These are phyloP conservation scores for Antheraea pernyi DNA, from an alignment of 1,140 invertebrate species.

Conservation along the genomic window DNA sequence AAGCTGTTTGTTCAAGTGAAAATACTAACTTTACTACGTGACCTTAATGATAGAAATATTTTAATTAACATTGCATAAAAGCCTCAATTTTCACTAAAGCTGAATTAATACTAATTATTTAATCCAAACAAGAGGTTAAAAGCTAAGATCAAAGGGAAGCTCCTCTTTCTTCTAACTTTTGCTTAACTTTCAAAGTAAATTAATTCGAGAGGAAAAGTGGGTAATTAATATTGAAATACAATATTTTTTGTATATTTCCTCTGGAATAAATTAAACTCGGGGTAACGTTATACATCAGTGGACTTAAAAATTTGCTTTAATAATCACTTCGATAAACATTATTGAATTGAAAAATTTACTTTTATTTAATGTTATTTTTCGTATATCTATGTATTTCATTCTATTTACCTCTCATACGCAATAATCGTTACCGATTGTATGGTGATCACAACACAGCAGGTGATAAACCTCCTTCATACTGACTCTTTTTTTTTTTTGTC, in stretches of 20 bases:
- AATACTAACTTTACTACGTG: not conserved
- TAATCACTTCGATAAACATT: not conserved
- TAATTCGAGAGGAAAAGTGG: conserved; percentile 39
- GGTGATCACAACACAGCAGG: no score
- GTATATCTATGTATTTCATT: no score
- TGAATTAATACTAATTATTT: conserved; percentile 44
- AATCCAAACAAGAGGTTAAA: conserved; percentile 35
- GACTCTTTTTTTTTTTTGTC: no score
- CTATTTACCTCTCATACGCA: no score
- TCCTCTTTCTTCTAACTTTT: conserved; percentile 34
- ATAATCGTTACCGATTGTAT: no score
- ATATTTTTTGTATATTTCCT: conserved; percentile 15
- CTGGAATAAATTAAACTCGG: not conserved
- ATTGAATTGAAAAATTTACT: not conserved
- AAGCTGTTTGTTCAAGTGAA: not conserved
- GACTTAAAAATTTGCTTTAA: not conserved
- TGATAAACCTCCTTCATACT: no score
- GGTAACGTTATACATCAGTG: not conserved
- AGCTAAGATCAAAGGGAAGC: conserved; percentile 34
- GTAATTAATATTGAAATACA: conserved; percentile 35
- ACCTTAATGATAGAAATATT: conserved; percentile 12
- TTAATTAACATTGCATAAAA: conserved; percentile 28
- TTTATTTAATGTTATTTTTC: not conserved
- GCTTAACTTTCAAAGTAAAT: conserved; percentile 40
- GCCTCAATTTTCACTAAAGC: conserved; percentile 33